These are phyloP conservation scores for Rhingia rostrata DNA, from an alignment of 2,888 invertebrate genomes.

Conservation along the genomic window DNA sequence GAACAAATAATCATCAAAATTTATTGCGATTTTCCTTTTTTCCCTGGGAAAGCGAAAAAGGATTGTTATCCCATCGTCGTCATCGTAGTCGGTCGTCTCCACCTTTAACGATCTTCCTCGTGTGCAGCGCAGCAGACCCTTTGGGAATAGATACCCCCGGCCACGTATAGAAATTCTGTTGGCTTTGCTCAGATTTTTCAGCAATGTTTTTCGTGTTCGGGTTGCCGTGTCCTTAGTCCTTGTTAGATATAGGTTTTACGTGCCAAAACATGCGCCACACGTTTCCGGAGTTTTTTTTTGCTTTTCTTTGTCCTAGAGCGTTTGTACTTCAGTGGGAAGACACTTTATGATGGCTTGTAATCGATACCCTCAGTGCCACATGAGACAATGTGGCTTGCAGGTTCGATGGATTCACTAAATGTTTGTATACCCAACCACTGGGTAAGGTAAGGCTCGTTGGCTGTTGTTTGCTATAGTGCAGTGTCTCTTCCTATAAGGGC, in stretches of 20 bases:
- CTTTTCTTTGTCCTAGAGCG: conserved; percentile 12
- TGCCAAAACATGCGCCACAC: conserved; percentile 68
- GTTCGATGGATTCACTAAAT: conserved; percentile 39
- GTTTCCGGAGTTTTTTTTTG: conserved; percentile 29
- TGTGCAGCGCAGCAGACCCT: conserved; percentile 30
- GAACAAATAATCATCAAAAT: conserved; percentile 74
- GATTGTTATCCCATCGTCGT: conserved; percentile 58
- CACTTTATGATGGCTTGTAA: conserved; percentile 48
- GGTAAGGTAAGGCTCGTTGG: conserved; percentile 15
- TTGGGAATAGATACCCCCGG: conserved; percentile 10
- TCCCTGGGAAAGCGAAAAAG: conserved; percentile 48
- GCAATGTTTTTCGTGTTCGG: conserved; percentile 38
- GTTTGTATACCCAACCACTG: conserved; percentile 30
- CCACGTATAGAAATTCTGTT: conserved; percentile 24
- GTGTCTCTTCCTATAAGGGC: conserved; percentile 2
- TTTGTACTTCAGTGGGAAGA: conserved; percentile 27
- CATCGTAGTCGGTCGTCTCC: neutral
- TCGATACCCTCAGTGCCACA: conserved; percentile 39
- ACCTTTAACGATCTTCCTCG: conserved; percentile 42
- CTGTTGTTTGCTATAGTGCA: neutral
- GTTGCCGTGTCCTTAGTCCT: conserved; percentile 36
- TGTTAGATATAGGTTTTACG: conserved; percentile 51
- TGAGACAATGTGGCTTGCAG: conserved; percentile 21
- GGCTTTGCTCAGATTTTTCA: conserved; percentile 35
- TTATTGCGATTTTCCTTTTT: conserved; percentile 67